Evolutionary conservation across 92 coral and sea anemone genomes (phyloP), one percentile per base, ranked within the genome.

Genomic region (Porites lobata): DNA sequence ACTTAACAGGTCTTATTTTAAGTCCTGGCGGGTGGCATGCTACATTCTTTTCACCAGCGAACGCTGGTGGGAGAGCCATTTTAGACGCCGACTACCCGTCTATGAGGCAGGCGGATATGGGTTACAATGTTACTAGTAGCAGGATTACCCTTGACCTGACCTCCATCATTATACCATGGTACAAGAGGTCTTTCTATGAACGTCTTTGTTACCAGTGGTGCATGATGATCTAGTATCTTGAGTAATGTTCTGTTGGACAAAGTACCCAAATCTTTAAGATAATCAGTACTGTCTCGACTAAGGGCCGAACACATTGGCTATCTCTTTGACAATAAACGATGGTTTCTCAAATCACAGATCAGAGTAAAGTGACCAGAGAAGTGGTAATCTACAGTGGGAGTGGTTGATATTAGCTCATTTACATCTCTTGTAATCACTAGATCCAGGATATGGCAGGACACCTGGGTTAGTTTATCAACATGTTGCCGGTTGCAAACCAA

Each of bases 121-220:
- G 32, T 29, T 29, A 29, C 32, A 29, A 29, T 29, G 32, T 29
- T 29, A 29, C 32, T 29, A 1, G 32, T 29, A 29, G 32, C 32
- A 29, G 32, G 32, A 29, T 29, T 29, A 29, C 2, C 32, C 32
- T 1, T 29, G 32, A 29, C 32, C 32, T 29, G 1, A 29, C 32
- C 1, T 29, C 61, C 69, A 22, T 57, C 69, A 57, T 61, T 19
- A 61, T 47, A 77, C 72, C 78, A 86, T 76, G 84, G 89, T 20
- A 77, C 89, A 59, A 77, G 89, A 21, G 22, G 0, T 63, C 89
- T 79, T 19, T 24, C 72, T 67, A 6, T 66, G 50, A 86, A 53
- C 76, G 69, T 65, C 82, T 76, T 71, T 64, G 89, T 85, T 66
- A 85, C 65, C 58, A 75, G 66, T 11, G 89, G 83, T 53, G 83